These are phyloP conservation scores for Sycophila texana DNA, from an alignment of 2,888 invertebrate genomes.

Conservation along the genomic window DNA sequence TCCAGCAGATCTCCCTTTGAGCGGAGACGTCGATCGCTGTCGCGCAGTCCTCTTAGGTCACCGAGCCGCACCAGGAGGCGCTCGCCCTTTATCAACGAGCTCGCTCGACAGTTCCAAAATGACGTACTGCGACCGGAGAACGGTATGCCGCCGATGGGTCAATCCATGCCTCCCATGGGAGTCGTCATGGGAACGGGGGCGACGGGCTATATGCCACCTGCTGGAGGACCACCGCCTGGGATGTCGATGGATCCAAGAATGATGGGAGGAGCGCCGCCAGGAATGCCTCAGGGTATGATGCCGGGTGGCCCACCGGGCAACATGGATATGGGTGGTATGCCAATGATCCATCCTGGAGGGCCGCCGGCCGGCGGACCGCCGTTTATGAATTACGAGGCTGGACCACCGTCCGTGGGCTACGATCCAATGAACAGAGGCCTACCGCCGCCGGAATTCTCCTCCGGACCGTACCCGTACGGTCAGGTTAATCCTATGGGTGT, in stretches of 20 bases:
- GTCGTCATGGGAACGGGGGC: slow-evolving; percentile 21
- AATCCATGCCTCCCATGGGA: slow-evolving; percentile 17
- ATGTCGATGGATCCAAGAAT: background rate
- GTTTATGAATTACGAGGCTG: slow-evolving; percentile 66
- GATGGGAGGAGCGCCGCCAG: background rate
- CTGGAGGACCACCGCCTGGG: background rate
- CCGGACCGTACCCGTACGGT: slow-evolving; percentile 67
- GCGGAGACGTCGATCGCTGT: slow-evolving; percentile 63
- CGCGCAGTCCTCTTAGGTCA: slow-evolving; percentile 66
- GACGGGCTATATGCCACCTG: background rate
- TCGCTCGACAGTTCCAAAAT: slow-evolving; percentile 69
- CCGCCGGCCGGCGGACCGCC: slow-evolving; percentile 48
- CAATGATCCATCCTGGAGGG: slow-evolving; percentile 46
- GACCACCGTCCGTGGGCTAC: slow-evolving; percentile 57
- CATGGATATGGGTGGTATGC: slow-evolving; percentile 21
- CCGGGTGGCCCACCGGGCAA: slow-evolving; percentile 8
- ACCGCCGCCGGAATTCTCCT: slow-evolving; percentile 60
- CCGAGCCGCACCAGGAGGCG: slow-evolving; percentile 68
- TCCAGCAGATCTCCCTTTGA: slow-evolving; percentile 70
- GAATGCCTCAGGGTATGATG: slow-evolving; percentile 35
- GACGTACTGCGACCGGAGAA: slow-evolving; percentile 58
- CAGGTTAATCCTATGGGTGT: slow-evolving; percentile 59
- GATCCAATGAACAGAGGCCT: slow-evolving; percentile 38
- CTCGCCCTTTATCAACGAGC: slow-evolving; percentile 73
- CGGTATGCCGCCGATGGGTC: slow-evolving; percentile 31